Evolutionary conservation across 2,888 invertebrate genomes (phyloP), one percentile per base, ranked within the genome.

Genomic region (Aleiodes leptofemur): DNA sequence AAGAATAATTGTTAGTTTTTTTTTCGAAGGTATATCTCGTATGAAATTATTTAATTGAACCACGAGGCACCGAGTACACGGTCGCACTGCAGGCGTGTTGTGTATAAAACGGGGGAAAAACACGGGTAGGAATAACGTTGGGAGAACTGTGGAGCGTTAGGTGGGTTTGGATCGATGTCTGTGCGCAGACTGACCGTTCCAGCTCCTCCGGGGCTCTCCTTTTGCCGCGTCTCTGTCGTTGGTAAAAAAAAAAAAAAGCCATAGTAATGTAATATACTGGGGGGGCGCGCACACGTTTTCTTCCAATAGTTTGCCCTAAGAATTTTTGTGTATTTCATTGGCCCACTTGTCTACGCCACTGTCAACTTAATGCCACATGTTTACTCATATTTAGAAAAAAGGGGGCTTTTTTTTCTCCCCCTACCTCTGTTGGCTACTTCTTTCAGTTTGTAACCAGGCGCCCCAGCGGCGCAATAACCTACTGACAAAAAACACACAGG

Each of bases 101-200:
- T 43, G 43, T 43, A 9, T 75, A 50, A 77, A 76, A 76, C 74
- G 69, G 78, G 59, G 74, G 74, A 80, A 80, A 38, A 77, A 77
- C 74, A 77, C 77, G 66, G 72, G 70, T 68, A 43, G 43, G 74
- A 78, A 71, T 77, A 48, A 43, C 8, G 64, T 50, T 57, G 38
- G 43, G 53, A 64, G 72, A 66, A 64, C 48, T 38, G 81, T 77
- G 77, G 78, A 78, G 74, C 81, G 76, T 73, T 74, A 81, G 82
- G 82, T 85, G 82, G 80, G 80, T 79, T 83, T 83, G 84, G 86
- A 86, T 86, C 86, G 84, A 86, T 86, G 86, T 84, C 84, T 83
- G 83, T 83, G 86, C 86, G 85, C 86, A 85, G 86, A 86, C 86
- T 86, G 83, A 77, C 82, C 81, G 82, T 79, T 82, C 78, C 76